These are phyloP conservation scores for Minunthozetes semirufus DNA, from an alignment of 2,888 invertebrate species.

Conservation along the genomic window DNA sequence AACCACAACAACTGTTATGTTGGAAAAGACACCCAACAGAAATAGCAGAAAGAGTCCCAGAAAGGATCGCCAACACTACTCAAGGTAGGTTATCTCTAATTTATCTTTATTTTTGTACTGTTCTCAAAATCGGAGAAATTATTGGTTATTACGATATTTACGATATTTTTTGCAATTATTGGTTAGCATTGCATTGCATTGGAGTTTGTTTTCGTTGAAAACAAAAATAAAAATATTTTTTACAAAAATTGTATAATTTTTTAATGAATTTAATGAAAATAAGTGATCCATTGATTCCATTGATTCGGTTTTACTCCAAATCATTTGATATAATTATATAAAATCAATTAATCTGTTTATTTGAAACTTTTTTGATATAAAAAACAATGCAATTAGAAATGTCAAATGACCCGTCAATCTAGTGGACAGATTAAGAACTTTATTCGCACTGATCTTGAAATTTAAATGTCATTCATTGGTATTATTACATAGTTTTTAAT, in stretches of 20 bases:
- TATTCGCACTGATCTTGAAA: constrained; percentile 11
- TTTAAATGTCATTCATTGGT: background rate
- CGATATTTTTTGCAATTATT: background rate
- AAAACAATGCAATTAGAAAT: background rate
- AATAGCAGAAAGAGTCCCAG: background rate
- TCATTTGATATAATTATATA: background rate
- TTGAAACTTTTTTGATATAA: background rate
- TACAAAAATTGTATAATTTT: background rate
- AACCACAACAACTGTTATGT: constrained; percentile 1
- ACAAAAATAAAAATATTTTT: background rate
- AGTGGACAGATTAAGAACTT: background rate
- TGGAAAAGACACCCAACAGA: background rate
- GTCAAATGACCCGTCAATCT: background rate
- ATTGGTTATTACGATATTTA: background rate
- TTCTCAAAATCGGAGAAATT: background rate
- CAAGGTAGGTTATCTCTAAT: background rate
- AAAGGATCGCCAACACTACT: background rate
- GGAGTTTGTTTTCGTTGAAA: background rate
- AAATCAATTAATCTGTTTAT: background rate
- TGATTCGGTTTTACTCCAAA: constrained; percentile 7
- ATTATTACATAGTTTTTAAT: background rate
- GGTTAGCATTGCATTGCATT: background rate
- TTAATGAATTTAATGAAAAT: background rate
- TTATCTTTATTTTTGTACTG: background rate
- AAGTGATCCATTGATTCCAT: background rate